phyloP scores from a whole-genome alignment of 64 coral and sea anemone genomes.

The Trachythela sp. region DNA sequence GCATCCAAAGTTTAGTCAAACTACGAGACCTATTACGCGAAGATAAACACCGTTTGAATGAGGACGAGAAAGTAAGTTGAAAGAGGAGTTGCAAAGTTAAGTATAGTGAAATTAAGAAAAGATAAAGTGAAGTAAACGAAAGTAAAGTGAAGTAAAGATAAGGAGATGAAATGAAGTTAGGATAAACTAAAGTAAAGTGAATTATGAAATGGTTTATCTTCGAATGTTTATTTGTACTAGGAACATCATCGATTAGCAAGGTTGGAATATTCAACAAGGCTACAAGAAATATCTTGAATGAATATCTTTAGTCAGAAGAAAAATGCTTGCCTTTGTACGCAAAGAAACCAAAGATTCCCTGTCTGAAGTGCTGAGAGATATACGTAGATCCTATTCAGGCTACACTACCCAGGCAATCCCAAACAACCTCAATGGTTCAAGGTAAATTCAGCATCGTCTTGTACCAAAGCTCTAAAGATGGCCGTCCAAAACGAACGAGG shows the following conservation, averaged over 20 bases:
- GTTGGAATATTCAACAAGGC: neutral
- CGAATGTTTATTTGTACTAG: neutral
- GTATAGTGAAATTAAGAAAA: neutral
- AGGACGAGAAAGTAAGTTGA: conserved; percentile 69
- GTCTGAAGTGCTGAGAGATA: no score
- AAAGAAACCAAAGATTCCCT: no score
- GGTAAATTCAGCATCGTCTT: no score
- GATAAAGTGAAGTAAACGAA: neutral
- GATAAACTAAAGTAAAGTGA: neutral
- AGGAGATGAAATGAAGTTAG: neutral
- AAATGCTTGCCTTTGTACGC: neutral
- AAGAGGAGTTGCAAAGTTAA: neutral
- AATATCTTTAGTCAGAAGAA: neutral
- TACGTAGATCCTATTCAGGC: no score
- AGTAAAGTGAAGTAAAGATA: neutral
- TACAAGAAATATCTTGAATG: neutral
- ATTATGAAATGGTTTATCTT: neutral
- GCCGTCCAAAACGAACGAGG: no score
- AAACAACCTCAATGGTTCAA: no score
- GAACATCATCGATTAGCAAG: neutral
- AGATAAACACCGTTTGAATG: conserved; percentile 73
- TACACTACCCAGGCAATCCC: no score
- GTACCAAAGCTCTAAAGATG: no score
- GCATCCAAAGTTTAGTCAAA: conserved; percentile 69
- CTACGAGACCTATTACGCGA: conserved; percentile 56